Evolutionary conservation across 1,140 invertebrate species (phyloP).

Genomic region (Papilio glaucus): DNA sequence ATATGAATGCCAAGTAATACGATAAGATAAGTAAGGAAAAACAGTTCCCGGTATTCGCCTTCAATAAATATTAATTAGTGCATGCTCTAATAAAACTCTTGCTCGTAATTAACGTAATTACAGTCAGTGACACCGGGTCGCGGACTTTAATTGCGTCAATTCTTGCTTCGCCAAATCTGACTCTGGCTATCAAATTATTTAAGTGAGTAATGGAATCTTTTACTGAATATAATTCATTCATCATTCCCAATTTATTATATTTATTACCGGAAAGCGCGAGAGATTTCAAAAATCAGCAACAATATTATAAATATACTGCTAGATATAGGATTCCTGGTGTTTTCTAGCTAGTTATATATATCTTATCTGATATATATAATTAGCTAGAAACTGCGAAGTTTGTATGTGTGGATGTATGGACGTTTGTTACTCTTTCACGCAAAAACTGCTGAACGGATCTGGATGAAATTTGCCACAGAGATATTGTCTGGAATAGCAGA

Average conservation of each 20-base stretch:
- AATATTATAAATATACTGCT: too few relatives aligned
- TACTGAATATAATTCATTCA: constrained; percentile 11
- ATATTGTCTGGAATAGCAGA: too few relatives aligned
- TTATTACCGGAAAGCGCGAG: not conserved
- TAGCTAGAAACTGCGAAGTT: too few relatives aligned
- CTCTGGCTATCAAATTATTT: constrained; percentile 40
- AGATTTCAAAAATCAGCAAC: not conserved
- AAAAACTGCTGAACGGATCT: too few relatives aligned
- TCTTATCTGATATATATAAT: too few relatives aligned
- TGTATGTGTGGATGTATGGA: too few relatives aligned
- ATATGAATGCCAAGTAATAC: not conserved
- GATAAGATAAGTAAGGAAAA: constrained; percentile 1
- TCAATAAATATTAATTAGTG: constrained; percentile 65
- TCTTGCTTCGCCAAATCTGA: constrained; percentile 65
- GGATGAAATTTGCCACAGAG: too few relatives aligned
- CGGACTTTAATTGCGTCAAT: constrained; percentile 68
- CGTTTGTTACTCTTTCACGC: too few relatives aligned
- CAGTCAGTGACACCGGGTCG: constrained; percentile 63
- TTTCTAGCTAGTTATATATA: too few relatives aligned
- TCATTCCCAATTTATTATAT: not conserved
- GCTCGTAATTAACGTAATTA: constrained; percentile 79
- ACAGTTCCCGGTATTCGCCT: constrained; percentile 33
- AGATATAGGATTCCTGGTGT: too few relatives aligned
- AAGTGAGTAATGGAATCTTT: constrained; percentile 26
- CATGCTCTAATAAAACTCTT: constrained; percentile 71